Base-by-base conservation (phyloP, 2,113 vertebrate species). In the Gallinago undulata region DNA sequence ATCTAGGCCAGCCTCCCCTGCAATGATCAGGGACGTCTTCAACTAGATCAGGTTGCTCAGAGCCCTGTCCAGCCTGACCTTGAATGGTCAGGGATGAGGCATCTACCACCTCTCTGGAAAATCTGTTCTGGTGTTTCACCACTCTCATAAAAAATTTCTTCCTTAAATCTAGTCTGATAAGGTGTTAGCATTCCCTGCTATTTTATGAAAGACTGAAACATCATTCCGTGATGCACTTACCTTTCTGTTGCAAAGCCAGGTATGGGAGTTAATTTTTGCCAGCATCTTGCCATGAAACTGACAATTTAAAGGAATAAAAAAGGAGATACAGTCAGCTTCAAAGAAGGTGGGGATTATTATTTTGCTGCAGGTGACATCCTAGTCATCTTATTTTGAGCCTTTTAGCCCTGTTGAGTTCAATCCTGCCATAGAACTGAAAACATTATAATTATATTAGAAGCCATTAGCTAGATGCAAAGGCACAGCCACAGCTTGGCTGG, bases 221-320 rank as follows among this genome's bases (percentile, higher is more conserved):
- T 51, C 10, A 2, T 63, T 95, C 68, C 23, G 6, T 53, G 75
- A 70, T 2, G 2, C 37, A 47, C 21, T 91, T 72, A 51, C 50
- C 9, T 90, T 94, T 79, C 67, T 87, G 33, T 83, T 90, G 47
- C 86, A 87, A 88, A 86, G 64, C 51, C 76, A 95, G n/a, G 56
- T 19, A 56, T 81, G 60, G 79, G 88, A 90, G 69, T 78, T 69
- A 63, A 67, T 93, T 88, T 93, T 86, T 96, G 39, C 51, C 24
- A 60, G 47, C 18, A 47, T 87, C 76, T 95, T 91, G 59, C 82
- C 35, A 23, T 41, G 24, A 84, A 60, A 75, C 57, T 72, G 60
- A 62, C 72, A 92, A 76, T 41, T 76, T 72, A 91, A 75, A 96
- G 80, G 56, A 78, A 37, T 64, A 59, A 95, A 90, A 90, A 75